These are phyloP conservation scores for Brotula barbata DNA, from an alignment of 2,797 vertebrate species.

Conservation along the genomic window DNA sequence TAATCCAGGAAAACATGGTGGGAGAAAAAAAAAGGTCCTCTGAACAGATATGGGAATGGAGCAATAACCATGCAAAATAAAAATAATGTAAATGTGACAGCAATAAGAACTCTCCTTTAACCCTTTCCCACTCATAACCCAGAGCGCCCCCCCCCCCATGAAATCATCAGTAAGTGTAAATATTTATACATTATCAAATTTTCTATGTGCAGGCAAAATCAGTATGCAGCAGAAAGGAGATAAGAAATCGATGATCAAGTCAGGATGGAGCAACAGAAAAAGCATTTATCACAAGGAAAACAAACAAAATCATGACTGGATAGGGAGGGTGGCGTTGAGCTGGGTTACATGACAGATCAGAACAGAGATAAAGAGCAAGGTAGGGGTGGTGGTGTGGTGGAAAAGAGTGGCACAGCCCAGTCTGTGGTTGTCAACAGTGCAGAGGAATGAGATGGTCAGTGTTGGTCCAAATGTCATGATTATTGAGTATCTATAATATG, in stretches of 20 bases:
- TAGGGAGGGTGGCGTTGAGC: constrained; percentile 25
- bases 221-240: constrained; percentile 21
- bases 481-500: constrained; percentile 86
- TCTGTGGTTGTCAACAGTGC: constrained; percentile 49
- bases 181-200: constrained; percentile 1
- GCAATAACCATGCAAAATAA: constrained; percentile 69
- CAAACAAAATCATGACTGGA: constrained; percentile 33
- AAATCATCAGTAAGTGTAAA: constrained; percentile 27
- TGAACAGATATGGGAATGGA: constrained; percentile 31
- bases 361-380: constrained; percentile 40
- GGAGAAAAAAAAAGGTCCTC: constrained; percentile 14
- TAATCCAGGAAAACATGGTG: constrained; percentile 32
- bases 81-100: constrained; percentile 24
- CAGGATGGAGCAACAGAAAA: constrained; percentile 26
- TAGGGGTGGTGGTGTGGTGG: constrained; percentile 14
- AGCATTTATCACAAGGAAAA: constrained; percentile 11
- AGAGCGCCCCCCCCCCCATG: constrained; percentile 10
- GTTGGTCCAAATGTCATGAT: constrained; percentile 75
- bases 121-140: constrained; percentile 26
- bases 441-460: constrained; percentile 82
- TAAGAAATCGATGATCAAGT: constrained; percentile 29
- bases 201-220: constrained; percentile 36
- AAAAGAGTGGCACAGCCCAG: constrained; percentile 47
- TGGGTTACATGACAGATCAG: constrained; percentile 50
- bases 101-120: constrained; percentile 16